These are phyloP conservation scores for Anolis carolinensis DNA, from an alignment of 2,113 vertebrate species.

Conservation along the genomic window DNA sequence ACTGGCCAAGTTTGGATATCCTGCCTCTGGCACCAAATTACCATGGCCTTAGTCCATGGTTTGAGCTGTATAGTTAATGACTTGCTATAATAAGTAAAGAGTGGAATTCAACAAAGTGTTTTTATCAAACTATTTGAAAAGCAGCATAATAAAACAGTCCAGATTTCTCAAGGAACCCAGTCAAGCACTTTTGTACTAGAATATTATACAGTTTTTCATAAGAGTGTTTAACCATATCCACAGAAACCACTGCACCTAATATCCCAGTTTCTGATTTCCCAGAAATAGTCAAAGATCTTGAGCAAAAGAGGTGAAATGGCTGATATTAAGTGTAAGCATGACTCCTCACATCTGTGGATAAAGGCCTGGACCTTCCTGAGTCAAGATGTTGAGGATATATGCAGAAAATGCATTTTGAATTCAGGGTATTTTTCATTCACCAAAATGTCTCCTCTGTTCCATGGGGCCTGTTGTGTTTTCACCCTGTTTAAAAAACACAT, in stretches of 20 bases:
- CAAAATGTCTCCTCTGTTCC: neutral
- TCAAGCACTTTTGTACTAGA: neutral
- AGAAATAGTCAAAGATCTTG: neutral
- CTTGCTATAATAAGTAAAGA: neutral
- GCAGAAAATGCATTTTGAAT: neutral
- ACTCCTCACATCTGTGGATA: neutral
- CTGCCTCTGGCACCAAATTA: neutral
- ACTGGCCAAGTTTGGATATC: neutral
- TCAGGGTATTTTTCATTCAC: neutral
- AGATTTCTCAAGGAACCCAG: neutral
- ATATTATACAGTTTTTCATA: neutral
- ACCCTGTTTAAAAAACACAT: neutral
- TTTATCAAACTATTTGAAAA: neutral
- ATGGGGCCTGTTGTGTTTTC: neutral
- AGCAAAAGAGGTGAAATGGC: neutral
- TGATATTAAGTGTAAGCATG: neutral
- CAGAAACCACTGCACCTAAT: neutral
- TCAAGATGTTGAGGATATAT: neutral
- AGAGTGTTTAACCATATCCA: neutral
- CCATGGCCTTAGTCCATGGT: neutral
- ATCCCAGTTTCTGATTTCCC: neutral
- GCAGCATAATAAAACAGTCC: neutral
- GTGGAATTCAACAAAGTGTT: neutral
- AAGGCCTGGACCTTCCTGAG: neutral
- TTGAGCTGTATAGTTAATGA: neutral